Conservation (phyloP, 2,113 vertebrate genomes). For the Bos javanicus region DNA sequence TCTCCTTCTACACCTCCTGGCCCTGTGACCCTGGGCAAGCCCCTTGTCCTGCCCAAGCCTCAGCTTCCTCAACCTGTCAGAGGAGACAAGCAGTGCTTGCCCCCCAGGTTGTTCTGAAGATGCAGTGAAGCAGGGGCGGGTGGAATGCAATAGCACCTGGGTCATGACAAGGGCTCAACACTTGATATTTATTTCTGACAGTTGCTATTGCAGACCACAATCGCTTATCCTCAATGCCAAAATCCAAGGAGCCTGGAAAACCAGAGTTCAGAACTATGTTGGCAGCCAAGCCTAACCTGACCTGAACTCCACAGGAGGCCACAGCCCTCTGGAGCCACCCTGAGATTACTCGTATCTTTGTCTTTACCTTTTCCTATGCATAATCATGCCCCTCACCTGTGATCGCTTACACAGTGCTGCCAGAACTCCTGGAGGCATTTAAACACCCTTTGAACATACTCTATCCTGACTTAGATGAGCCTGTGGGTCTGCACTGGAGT, state of each 20-base stretch:
- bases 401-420: background rate
- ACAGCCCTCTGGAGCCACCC: background rate
- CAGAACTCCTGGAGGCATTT: background rate
- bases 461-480: background rate
- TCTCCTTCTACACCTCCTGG: background rate
- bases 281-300: background rate
- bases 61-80: background rate
- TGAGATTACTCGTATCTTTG: background rate
- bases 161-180: rapidly evolving
- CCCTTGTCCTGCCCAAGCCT: background rate
- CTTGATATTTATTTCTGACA: background rate
- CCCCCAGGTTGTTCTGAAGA: background rate
- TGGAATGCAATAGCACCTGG: background rate
- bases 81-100: background rate
- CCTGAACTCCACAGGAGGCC: background rate
- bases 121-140: rapidly evolving
- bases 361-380: background rate
- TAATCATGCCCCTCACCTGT: rapidly evolving
- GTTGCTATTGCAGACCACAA: background rate
- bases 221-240: background rate
- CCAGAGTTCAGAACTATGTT: background rate
- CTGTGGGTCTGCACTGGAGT: background rate
- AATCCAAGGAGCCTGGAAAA: background rate
- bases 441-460: background rate
- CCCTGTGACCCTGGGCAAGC: background rate